Base-by-base conservation (phyloP, 2,888 invertebrate species). In the Pristionchus mayeri region DNA sequence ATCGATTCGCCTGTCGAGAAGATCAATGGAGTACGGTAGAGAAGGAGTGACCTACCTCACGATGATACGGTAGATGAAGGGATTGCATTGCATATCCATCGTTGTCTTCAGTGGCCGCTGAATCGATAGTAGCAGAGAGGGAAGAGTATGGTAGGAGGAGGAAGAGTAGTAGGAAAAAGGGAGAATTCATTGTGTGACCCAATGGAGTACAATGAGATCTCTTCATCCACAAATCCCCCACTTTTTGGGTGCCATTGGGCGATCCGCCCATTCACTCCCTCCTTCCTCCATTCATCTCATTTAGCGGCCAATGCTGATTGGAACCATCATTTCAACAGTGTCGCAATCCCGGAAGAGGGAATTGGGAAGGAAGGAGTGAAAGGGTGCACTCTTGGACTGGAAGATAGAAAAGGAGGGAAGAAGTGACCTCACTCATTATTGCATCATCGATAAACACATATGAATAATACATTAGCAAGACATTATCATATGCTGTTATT, bases 1-100 rank as follows among this genome's bases (percentile, higher is more conserved):
- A 81, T 60, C 81, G 81, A 81, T 40, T 60, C 11, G 44, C 81
- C 81, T 81, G 60, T n/a, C n/a, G n/a, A 21, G 54, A 79, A 21
- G 34, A 34, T 44, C 30, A 79, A 50, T 79, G n/a, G n/a, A n/a
- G n/a, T n/a, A n/a, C n/a, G n/a, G n/a, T n/a, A n/a, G n/a, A n/a
- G n/a, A n/a, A n/a, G n/a, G n/a, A n/a, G 34, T 37, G 4, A 24
- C 16, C 2, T 27, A 81, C 81, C 40, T 57, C 81, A 44, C 44
- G 2, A 16, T 34, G 57, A 18, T 44, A 30, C 37, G 57, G 57
- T 24, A 81, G 81, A 24, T 40, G 81, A 16, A 81, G 60, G 0
- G 44, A 44, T 27, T 60, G 57, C 40, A 30, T 50, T 21, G 81
- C 81, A 40, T 81, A 81, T 57, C 81, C 81, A 40, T 81, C 81